Base-by-base conservation (phyloP, 2,797 vertebrate genomes). In the Oreochromis mossambicus region DNA sequence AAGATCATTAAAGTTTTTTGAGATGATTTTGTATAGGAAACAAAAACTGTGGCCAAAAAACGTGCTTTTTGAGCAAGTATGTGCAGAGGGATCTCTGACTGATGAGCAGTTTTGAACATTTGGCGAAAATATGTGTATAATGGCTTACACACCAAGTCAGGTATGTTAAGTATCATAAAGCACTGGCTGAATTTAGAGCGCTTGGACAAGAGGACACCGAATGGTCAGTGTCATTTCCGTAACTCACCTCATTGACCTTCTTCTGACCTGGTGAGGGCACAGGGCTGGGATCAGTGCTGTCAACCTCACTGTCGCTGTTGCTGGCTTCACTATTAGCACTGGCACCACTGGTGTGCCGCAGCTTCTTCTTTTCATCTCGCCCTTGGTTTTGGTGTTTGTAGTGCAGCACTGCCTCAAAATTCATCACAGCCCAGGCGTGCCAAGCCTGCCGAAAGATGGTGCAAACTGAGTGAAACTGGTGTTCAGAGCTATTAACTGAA, bases 341-440 rank as follows among this genome's bases (percentile, higher is more conserved):
- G 92, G 98, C 95, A 0, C 97, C 98, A 0, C 98, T 99, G 36
- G 97, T 88, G 0, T 99, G 98, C 0, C 98, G 97, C 3, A 97
- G 94, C 55, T 99, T 99, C 96, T 98, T 99, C 95, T 99, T 98
- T 86, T 99, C 98, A 0, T 99, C 98, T 0, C 97, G 97, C 54
- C 97, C 97, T 84, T 98, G 97, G 95, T 98, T 98, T 89, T 99
- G 98, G 81, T 99, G 98, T 86, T 99, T 99, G 94, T 99, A 99
- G 94, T 99, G 98, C 17, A 99, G 96, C 83, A 99, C 99, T 0
- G 99, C 98, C 87, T 99, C 99, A 5, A 99, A 99, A 92, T 99
- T 99, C 99, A 99, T 99, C 92, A 99, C 99, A 0, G 99, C 99
- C 98, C 98, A 99, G 0, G 98, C 99, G 0, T 99, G 99, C 99